A percentile compares a stretch with the other conserved stretches of the same genome.
Conservation (phyloP, 1,140 invertebrate genomes). For the Macrostomum lignano region DNA sequence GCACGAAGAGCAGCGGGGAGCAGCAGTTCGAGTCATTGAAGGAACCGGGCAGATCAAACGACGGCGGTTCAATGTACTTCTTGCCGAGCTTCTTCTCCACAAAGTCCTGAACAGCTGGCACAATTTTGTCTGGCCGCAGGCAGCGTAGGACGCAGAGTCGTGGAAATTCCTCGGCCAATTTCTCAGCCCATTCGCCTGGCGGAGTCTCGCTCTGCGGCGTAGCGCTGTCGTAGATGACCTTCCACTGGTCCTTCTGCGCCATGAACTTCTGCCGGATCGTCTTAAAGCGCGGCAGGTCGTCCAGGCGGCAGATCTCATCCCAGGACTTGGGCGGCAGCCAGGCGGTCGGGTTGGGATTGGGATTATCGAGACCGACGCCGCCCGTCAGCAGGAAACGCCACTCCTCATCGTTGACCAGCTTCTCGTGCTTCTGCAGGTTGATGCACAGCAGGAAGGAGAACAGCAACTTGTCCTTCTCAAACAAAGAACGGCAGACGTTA, state of each 20-base stretch:
- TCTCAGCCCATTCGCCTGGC: slow-evolving; percentile 31
- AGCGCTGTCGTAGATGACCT: slow-evolving; percentile 34
- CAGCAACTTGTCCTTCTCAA: slow-evolving; percentile 68
- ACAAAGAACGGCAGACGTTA: slow-evolving; percentile 68
- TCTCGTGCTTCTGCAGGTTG: slow-evolving; percentile 45
- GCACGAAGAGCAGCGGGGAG: slow-evolving; percentile 56
- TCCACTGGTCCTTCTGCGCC: slow-evolving; percentile 37
- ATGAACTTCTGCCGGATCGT: slow-evolving; percentile 26
- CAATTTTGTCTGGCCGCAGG: slow-evolving; percentile 51
- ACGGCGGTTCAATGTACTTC: slow-evolving; percentile 55
- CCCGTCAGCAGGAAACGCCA: slow-evolving; percentile 68
- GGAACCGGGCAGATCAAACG: slow-evolving; percentile 47
- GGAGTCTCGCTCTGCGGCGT: slow-evolving; percentile 37
- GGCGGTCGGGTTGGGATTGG: slow-evolving; percentile 35
- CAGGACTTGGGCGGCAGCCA: slow-evolving; percentile 49
- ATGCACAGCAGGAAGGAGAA: slow-evolving; percentile 57
- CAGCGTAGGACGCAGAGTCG: slow-evolving; percentile 47
- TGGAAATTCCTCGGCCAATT: slow-evolving; percentile 33
- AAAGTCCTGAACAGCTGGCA: slow-evolving; percentile 48
- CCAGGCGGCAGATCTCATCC: slow-evolving; percentile 50
- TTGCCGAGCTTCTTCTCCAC: slow-evolving; percentile 44
- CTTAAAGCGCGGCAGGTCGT: slow-evolving; percentile 35
- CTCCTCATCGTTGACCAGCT: slow-evolving; percentile 37
- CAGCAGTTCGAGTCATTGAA: slow-evolving; percentile 52
- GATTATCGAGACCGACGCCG: slow-evolving; percentile 48